A percentile compares a stretch with the other conserved stretches of the same genome.
Conservation (phyloP, 2,797 vertebrate species). For the Merluccius polli region DNA sequence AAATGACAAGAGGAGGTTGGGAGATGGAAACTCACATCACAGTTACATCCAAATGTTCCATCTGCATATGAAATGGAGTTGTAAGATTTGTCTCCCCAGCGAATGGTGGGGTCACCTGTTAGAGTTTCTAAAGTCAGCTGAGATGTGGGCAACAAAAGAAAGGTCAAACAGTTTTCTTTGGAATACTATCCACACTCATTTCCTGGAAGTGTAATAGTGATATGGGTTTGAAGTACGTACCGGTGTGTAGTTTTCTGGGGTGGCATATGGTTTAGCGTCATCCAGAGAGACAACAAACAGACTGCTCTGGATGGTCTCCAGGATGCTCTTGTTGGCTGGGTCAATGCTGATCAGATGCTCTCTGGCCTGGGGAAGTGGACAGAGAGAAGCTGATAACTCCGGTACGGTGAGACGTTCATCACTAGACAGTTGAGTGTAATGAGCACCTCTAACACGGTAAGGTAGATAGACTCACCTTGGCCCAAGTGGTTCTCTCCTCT, state of each 20-base stretch:
- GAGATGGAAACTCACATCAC: conserved; percentile 81
- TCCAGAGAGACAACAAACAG: conserved; percentile 82
- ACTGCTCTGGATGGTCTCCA: conserved; percentile 90
- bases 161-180: conserved; percentile 10
- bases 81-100: conserved; percentile 98
- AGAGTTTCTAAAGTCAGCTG: conserved; percentile 74
- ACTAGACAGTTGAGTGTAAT: background rate
- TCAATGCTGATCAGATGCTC: conserved; percentile 87
- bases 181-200: background rate
- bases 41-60: conserved; percentile 79
- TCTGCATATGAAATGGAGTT: conserved; percentile 80
- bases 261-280: conserved; percentile 77
- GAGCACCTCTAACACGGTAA: background rate
- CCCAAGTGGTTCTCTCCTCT: conserved; percentile 88
- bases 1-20: background rate
- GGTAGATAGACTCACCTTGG: conserved; percentile 71
- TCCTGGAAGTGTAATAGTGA: background rate
- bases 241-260: conserved; percentile 82
- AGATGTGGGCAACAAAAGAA: conserved; percentile 21
- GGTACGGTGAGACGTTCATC: background rate
- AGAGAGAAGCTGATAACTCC: background rate
- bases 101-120: conserved; percentile 79
- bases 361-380: conserved; percentile 70
- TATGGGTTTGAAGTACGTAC: conserved; percentile 61
- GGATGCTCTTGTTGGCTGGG: conserved; percentile 79